A percentile compares a stretch with the other conserved stretches of the same genome.
These are phyloP conservation scores for Thunnus maccoyii DNA, from an alignment of 2,113 vertebrate genomes.

Conservation along the genomic window DNA sequence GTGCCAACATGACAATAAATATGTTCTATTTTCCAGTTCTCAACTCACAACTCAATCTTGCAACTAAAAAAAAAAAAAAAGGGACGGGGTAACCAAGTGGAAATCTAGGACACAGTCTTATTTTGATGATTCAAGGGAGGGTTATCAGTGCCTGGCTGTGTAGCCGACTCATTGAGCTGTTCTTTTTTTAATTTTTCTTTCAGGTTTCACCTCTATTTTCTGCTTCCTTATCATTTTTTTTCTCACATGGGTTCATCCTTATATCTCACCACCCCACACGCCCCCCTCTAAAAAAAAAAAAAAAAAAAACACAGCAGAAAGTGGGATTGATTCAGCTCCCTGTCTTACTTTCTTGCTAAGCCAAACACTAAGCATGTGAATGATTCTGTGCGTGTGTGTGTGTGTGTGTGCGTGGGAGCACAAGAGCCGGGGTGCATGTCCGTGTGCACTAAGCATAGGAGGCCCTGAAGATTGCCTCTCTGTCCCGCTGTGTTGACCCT, in stretches of 20 bases:
- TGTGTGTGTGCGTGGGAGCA: neutral
- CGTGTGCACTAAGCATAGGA: slow-evolving; percentile 1
- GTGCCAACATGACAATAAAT: neutral
- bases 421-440: slow-evolving; percentile 19
- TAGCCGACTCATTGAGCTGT: neutral
- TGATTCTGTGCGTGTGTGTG: neutral
- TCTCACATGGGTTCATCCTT: slow-evolving; percentile 16
- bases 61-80: neutral
- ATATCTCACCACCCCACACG: neutral
- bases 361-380: slow-evolving; percentile 8
- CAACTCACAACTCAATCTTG: neutral
- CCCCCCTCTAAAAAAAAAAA: neutral
- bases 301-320: neutral
- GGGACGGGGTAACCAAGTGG: neutral
- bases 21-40: slow-evolving; percentile 3
- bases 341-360: slow-evolving; percentile 5
- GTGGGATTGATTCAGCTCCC: neutral
- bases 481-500: slow-evolving; percentile 35
- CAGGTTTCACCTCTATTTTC: slow-evolving; percentile 10
- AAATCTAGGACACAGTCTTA: slow-evolving; percentile 18
- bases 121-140: neutral
- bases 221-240: neutral
- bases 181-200: neutral
- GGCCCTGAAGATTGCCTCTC: slow-evolving; percentile 23
- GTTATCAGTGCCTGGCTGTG: neutral